A percentile compares a stretch with the other conserved stretches of the same genome.
Conservation (phyloP, 2,113 vertebrate genomes). For the Leptodactylus fuscus region DNA sequence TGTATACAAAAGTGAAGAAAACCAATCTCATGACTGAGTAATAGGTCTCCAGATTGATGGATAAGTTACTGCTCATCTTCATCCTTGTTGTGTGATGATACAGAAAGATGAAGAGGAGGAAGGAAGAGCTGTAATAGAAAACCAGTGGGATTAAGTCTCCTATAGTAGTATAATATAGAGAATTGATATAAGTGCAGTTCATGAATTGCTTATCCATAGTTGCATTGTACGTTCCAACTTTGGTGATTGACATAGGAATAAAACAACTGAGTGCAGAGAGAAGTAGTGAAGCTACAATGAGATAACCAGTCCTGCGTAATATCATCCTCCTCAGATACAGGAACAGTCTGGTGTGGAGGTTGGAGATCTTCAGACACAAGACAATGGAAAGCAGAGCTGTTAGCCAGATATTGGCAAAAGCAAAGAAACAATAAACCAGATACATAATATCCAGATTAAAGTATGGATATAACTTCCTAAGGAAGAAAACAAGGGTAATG, state of each 20-base stretch:
- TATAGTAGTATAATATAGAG: background rate
- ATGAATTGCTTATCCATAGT: background rate
- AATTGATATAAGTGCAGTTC: background rate
- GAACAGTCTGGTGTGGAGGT: too few relatives aligned
- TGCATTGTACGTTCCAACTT: background rate
- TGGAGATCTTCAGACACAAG: too few relatives aligned
- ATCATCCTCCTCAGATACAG: background rate
- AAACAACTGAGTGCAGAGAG: background rate
- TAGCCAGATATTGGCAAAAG: background rate
- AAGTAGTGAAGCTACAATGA: background rate
- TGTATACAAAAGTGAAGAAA: background rate
- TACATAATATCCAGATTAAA: background rate
- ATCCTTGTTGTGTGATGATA: background rate
- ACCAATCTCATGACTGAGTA: background rate
- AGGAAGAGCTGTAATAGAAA: background rate
- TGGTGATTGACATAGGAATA: background rate
- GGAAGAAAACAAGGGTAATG: too few relatives aligned
- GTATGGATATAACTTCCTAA: too few relatives aligned
- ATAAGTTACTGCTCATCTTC: background rate
- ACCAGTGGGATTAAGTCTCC: background rate
- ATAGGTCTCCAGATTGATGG: background rate
- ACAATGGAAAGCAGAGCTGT: background rate
- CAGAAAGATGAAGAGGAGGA: background rate
- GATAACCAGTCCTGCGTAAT: background rate
- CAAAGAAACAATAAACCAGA: background rate